Evolutionary conservation across 2,797 vertebrate genomes (phyloP).

Genomic region (Myotis findleyi): DNA sequence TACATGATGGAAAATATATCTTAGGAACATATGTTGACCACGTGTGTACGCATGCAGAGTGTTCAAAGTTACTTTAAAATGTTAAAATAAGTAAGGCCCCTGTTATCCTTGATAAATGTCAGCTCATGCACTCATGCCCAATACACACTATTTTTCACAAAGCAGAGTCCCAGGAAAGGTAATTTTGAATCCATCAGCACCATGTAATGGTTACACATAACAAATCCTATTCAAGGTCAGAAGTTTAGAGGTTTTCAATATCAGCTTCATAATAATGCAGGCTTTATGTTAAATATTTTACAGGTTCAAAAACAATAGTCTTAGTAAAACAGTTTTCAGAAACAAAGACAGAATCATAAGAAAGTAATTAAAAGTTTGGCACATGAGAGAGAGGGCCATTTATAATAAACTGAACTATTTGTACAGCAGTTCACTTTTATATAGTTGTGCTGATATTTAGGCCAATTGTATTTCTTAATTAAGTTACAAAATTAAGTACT

Average conservation of each 20-base stretch:
- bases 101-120: constrained; percentile 83
- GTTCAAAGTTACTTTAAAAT: constrained; percentile 85
- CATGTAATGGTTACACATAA: constrained; percentile 80
- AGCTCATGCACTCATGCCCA: constrained; percentile 79
- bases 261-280: constrained; percentile 72
- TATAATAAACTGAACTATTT: constrained; percentile 25
- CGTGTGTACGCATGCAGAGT: constrained; percentile 86
- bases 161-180: constrained; percentile 77
- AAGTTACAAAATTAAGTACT: constrained; percentile 56
- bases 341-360: constrained; percentile 35
- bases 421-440: constrained; percentile 37
- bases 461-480: constrained; percentile 47
- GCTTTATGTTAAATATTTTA: constrained; percentile 39
- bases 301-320: constrained; percentile 49
- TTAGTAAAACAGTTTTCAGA: constrained; percentile 56
- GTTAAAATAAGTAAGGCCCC: constrained; percentile 84
- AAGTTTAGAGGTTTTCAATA: constrained; percentile 82
- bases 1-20: constrained; percentile 79
- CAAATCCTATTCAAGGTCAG: constrained; percentile 80
- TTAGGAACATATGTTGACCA: constrained; percentile 89
- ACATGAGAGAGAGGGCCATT: neutral
- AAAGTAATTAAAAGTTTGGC: constrained; percentile 56
- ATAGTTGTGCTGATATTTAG: neutral
- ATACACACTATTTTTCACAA: constrained; percentile 80
- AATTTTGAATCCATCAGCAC: constrained; percentile 76